These are phyloP conservation scores for Eulemur albifrons DNA, from an alignment of 2,797 vertebrate species.

Conservation along the genomic window DNA sequence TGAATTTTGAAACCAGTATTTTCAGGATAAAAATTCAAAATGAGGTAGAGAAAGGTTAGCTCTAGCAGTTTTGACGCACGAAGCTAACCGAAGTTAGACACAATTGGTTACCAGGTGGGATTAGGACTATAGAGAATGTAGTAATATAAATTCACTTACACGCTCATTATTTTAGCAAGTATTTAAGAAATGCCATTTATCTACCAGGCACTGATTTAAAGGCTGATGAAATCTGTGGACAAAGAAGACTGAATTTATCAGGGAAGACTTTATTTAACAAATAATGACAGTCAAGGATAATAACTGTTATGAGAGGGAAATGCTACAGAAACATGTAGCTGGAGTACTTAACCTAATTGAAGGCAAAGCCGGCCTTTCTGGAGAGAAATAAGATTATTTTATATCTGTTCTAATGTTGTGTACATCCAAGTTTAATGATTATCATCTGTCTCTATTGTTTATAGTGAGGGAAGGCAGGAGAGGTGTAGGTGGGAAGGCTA, in stretches of 20 bases:
- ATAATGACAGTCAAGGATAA: neutral
- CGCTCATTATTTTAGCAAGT: constrained; percentile 30
- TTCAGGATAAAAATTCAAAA: neutral
- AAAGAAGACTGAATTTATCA: neutral
- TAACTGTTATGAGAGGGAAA: neutral
- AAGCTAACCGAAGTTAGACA: neutral
- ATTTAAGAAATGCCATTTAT: neutral
- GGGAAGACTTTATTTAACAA: neutral
- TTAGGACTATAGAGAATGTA: neutral
- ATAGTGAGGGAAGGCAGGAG: neutral
- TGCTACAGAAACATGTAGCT: neutral
- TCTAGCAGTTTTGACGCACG: neutral
- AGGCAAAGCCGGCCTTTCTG: neutral
- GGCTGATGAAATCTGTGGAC: neutral
- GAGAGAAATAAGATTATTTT: constrained; percentile 20
- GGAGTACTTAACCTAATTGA: neutral
- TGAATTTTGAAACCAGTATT: constrained; percentile 13
- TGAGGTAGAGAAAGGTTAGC: neutral
- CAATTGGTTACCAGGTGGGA: neutral
- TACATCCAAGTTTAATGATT: neutral
- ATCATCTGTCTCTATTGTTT: constrained; percentile 6
- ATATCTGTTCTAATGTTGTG: neutral
- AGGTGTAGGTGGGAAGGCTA: neutral
- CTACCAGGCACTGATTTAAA: neutral
- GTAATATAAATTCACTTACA: neutral